phyloP scores from a whole-genome alignment of 2,797 vertebrate genomes.

The Huso huso region DNA sequence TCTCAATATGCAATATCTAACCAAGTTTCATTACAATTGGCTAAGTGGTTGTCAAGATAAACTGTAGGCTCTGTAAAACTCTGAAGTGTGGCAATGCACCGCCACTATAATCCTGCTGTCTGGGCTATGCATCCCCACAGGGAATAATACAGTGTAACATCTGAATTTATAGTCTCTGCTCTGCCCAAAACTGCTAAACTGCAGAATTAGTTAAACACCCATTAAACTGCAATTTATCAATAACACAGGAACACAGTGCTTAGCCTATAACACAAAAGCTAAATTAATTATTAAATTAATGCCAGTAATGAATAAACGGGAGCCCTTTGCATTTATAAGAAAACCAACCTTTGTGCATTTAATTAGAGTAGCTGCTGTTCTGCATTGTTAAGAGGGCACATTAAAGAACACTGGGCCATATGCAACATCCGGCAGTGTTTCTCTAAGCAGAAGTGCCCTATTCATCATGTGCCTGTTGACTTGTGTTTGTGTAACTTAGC shows the following conservation, averaged over 20 bases:
- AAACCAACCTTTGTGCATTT: constrained; percentile 43
- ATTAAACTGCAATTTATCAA: constrained; percentile 19
- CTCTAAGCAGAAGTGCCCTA: constrained; percentile 44
- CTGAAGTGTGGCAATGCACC: no score
- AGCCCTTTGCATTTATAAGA: constrained; percentile 40
- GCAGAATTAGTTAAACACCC: background rate
- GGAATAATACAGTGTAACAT: background rate
- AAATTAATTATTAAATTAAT: constrained; percentile 59
- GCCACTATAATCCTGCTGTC: no score
- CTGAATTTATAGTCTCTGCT: background rate
- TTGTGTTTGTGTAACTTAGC: constrained; percentile 55
- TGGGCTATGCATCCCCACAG: no score
- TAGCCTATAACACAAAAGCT: constrained; percentile 25
- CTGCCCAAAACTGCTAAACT: background rate
- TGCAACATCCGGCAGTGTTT: constrained; percentile 43
- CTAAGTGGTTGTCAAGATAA: no score
- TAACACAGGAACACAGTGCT: constrained; percentile 18
- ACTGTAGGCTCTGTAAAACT: no score
- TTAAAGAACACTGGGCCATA: constrained; percentile 44
- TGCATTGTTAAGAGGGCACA: constrained; percentile 49
- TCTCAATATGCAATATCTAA: no score
- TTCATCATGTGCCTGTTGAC: constrained; percentile 66
- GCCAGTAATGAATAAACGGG: constrained; percentile 48
- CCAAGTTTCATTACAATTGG: no score
- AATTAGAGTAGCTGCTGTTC: constrained; percentile 45